phyloP scores from a whole-genome alignment of 2,113 vertebrate genomes.

The Pitta sordida region DNA sequence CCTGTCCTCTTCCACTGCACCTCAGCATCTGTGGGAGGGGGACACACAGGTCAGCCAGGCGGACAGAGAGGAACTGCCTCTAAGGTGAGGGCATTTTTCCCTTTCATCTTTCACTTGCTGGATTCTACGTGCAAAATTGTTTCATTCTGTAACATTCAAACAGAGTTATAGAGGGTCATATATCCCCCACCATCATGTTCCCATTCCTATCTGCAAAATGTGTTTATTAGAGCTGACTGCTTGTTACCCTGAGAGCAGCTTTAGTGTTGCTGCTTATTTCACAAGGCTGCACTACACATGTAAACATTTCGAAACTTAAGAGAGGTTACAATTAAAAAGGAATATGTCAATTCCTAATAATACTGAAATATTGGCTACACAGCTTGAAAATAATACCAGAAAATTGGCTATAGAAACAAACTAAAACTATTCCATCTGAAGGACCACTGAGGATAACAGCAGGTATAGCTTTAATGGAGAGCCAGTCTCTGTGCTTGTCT shows the following conservation, averaged over 20 bases:
- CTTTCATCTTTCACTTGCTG: not conserved
- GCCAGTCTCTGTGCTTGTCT: not conserved
- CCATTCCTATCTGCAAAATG: not conserved
- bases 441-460: not conserved
- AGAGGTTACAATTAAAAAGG: slow-evolving; percentile 18
- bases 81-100: not conserved
- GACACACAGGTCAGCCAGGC: fast-evolving
- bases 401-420: not conserved
- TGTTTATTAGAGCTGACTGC: not conserved
- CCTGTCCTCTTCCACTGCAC: not conserved
- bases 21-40: not conserved
- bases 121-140: not conserved
- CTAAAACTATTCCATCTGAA: not conserved
- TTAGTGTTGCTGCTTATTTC: not conserved
- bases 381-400: slow-evolving; percentile 7
- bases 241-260: not conserved
- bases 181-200: not conserved
- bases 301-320: not conserved
- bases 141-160: not conserved
- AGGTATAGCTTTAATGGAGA: not conserved
- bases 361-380: not conserved
- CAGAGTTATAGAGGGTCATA: not conserved
- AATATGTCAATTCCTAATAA: not conserved
- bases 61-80: not conserved
- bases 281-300: not conserved